Evolutionary conservation across 2,797 vertebrate species (phyloP).

Genomic region (Vipera latastei): DNA sequence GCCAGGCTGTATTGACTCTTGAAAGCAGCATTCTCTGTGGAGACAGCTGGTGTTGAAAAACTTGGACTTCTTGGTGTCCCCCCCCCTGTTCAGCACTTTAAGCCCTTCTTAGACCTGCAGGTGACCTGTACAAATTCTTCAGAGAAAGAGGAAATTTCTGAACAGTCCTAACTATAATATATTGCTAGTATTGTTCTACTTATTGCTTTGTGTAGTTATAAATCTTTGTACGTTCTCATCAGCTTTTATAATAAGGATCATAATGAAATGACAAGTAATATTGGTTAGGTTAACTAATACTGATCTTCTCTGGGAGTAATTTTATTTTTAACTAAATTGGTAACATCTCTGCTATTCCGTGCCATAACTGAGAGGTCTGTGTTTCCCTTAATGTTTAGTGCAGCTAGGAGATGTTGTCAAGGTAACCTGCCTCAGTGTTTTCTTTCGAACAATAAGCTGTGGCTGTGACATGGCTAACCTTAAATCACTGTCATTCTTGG

Average conservation of each 20-base stretch:
- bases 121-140: not conserved
- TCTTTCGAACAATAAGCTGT: constrained; percentile 57
- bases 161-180: not conserved
- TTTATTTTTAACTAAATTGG: constrained; percentile 59
- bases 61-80: constrained; percentile 11
- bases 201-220: constrained; percentile 10
- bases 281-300: constrained; percentile 44
- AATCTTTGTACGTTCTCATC: constrained; percentile 28
- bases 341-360: constrained; percentile 43
- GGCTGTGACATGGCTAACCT: constrained; percentile 45
- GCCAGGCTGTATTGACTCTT: constrained; percentile 4
- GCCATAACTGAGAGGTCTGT: constrained; percentile 6
- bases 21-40: constrained; percentile 21
- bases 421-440: constrained; percentile 63
- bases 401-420: constrained; percentile 61
- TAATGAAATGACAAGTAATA: constrained; percentile 43
- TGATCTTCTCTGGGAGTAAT: constrained; percentile 42
- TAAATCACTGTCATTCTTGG: constrained; percentile 52
- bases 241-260: constrained; percentile 45
- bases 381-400: constrained; percentile 56
- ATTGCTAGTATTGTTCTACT: not conserved
- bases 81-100: not conserved
- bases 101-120: not conserved
- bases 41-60: constrained; percentile 25
- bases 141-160: not conserved